Conservation (phyloP, 2,888 invertebrate genomes). For the Melieria crassipennis region DNA sequence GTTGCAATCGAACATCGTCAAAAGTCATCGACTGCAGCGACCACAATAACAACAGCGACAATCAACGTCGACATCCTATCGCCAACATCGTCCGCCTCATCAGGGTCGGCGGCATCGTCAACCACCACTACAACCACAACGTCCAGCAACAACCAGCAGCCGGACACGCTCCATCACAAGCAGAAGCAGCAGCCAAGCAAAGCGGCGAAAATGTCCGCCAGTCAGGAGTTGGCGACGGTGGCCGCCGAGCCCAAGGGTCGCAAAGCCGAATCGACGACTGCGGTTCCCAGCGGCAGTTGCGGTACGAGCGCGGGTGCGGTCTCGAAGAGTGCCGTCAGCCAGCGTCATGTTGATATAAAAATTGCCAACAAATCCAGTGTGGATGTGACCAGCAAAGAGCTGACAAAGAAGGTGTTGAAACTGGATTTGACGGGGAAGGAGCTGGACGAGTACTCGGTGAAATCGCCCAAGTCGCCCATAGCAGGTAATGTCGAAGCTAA, state of each 20-base stretch:
- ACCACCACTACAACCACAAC: constrained; percentile 40
- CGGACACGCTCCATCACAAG: neutral
- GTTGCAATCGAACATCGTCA: constrained; percentile 58
- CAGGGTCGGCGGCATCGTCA: constrained; percentile 43
- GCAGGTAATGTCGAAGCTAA: constrained; percentile 46
- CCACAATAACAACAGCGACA: constrained; percentile 36
- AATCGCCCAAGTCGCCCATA: constrained; percentile 65
- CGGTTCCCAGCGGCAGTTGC: neutral
- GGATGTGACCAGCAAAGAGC: constrained; percentile 53
- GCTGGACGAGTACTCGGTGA: constrained; percentile 58
- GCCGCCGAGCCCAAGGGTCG: constrained; percentile 25
- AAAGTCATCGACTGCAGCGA: constrained; percentile 45
- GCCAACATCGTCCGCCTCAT: constrained; percentile 44
- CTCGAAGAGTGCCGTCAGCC: constrained; percentile 69
- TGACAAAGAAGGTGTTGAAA: constrained; percentile 61
- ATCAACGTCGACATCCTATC: constrained; percentile 41
- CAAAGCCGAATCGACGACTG: constrained; percentile 34
- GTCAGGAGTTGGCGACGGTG: constrained; percentile 35
- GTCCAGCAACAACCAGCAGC: constrained; percentile 17
- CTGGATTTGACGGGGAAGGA: constrained; percentile 62
- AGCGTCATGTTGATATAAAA: constrained; percentile 71
- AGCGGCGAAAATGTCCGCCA: constrained; percentile 7
- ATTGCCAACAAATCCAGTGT: constrained; percentile 65
- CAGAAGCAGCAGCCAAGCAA: constrained; percentile 1
- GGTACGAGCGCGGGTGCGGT: constrained; percentile 24